A percentile compares a stretch with the other conserved stretches of the same genome.
phyloP scores from a whole-genome alignment of 2,113 vertebrate genomes.

The Plotosus lineatus region DNA sequence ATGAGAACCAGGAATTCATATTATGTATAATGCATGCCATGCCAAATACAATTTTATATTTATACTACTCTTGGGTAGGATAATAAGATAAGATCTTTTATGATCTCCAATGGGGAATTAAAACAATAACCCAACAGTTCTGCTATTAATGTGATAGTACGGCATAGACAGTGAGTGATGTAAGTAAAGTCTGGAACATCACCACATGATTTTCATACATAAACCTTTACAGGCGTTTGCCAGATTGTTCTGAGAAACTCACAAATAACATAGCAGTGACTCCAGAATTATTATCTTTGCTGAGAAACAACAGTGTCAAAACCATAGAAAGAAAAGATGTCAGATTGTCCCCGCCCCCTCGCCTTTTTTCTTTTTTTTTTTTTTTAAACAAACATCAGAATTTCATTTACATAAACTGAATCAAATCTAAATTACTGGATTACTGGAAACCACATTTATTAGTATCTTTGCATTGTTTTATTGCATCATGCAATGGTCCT shows the following conservation, averaged over 20 bases:
- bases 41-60: too few species aligned
- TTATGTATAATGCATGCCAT: too few species aligned
- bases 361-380: not conserved
- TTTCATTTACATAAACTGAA: not conserved
- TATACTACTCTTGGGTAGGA: not conserved
- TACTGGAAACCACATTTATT: not conserved
- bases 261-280: not conserved
- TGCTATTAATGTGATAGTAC: not conserved
- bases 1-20: too few species aligned
- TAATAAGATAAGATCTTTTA: too few species aligned
- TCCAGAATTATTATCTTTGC: not conserved
- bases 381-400: not conserved
- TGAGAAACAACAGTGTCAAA: too few species aligned
- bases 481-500: too few species aligned
- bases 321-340: not conserved
- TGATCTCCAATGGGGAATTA: too few species aligned
- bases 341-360: not conserved
- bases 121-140: not conserved
- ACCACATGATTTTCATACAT: not conserved
- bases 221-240: not conserved
- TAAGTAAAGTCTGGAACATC: not conserved
- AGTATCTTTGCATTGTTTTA: not conserved
- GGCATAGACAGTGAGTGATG: too few species aligned
- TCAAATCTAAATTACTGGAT: not conserved
- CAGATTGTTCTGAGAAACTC: not conserved